Base-by-base conservation (phyloP, 2,888 invertebrate species). In the Stenodema calcarata region DNA sequence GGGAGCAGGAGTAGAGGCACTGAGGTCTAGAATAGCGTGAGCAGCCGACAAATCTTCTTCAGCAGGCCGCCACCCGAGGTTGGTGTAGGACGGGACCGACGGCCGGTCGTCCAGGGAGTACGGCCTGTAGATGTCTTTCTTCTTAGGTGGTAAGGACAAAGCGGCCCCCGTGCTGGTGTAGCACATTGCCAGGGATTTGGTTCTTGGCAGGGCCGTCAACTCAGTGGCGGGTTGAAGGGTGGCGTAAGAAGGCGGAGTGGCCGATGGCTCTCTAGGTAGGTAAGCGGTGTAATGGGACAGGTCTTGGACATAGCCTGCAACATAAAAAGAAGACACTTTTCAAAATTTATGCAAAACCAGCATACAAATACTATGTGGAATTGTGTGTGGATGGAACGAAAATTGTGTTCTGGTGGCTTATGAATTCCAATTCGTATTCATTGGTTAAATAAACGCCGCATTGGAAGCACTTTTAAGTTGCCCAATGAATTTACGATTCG, bases 81-180 rank as follows among this genome's bases (percentile, higher is more conserved):
- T 86, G 73, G 80, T 81, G 69, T 79, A 80, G 27, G 86, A 62
- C 50, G 81, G 73, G 27, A 78, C 50, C 86, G 88, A 75, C 73
- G 89, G 89, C 88, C 90, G 89, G 87, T 90, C 90, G 88, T 94
- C 95, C 89, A 95, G 92, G 88, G 96, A 96, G 92, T 97, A 97
- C 0, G 97, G 97, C 88, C 97, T 93, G 91, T 97, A 97, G 90
- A 97, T 96, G 91, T 97, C 97, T 91, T 97, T 96, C 91, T 97
- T 97, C 91, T 97, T 97, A 2, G 97, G 97, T 88, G 97, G 97
- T 90, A 97, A 92, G n/a, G 90, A 90, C 14, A 90, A 87, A 11
- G 90, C 90, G 9, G 90, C 90, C 11, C 90, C 90, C 18, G 96
- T 96, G 91, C 96, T 96, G 82, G 96, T 96, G 91, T 95, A 96